Base-by-base conservation (phyloP, 2,113 vertebrate genomes). In the Lichenostomus cassidix region DNA sequence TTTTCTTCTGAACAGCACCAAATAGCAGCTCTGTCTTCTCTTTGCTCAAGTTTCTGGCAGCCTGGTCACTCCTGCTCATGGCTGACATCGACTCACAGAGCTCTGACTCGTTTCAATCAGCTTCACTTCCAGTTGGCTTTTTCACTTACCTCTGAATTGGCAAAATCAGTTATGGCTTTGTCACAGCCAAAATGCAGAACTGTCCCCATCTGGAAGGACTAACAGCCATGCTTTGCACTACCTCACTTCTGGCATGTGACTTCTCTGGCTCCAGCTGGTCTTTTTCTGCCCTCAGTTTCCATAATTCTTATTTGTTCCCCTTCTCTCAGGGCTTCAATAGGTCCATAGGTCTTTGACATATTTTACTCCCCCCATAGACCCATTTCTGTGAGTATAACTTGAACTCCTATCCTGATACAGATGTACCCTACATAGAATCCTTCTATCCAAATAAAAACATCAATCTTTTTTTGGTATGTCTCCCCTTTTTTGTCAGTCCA, bases 1-100 rank as follows among this genome's bases (percentile, higher is more conserved):
- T 22, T n/a, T 14, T 60, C 28, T 69, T 79, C 58, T 59, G 35
- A 49, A 12, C 15, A 85, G 17, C 49, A 37, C 5, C 0, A 0
- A 18, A 15, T 8, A 33, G 17, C 46, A n/a, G 5, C 4, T 15
- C 55, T 76, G 29, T 19, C 24, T 44, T 19, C 7, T 59, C 6
- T 64, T 18, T 46, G 55, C n/a, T 74, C n/a, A 13, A 17, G 37
- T 22, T 71, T 52, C 41, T 27, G 2, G 21, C n/a, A 76, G 10
- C 9, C 35, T 39, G 29, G 22, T 60, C 35, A 35, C 5, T 71
- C 39, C 33, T 64, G 6, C 11, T 83, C 19, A 8, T 44, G 31
- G 53, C 14, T 2, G 0, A 41, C 56, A 55, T 44, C 29, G 63
- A 0, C 7, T 33, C 22, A 24, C 7, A 47, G 47, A 71, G 6